phyloP scores from a whole-genome alignment of 2,113 vertebrate genomes.

The Columba livia region DNA sequence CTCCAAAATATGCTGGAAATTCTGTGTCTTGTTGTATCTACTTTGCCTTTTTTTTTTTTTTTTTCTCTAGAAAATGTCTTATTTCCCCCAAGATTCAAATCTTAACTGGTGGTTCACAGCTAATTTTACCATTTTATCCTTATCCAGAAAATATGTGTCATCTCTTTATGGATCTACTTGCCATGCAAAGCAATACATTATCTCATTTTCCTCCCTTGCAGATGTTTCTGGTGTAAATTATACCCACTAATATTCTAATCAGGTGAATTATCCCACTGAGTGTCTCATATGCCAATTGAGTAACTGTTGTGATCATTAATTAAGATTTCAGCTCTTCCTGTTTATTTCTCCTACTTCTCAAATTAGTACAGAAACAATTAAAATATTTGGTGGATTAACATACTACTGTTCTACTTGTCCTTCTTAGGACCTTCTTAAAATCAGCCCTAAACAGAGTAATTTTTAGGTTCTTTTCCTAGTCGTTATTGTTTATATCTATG shows the following conservation, averaged over 20 bases:
- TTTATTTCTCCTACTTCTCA: neutral
- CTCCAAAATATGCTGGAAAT: neutral
- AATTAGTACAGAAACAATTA: constrained; percentile 19
- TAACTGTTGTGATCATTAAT: constrained; percentile 23
- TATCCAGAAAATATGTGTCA: neutral
- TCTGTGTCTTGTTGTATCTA: neutral
- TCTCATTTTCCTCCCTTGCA: neutral
- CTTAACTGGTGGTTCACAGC: neutral
- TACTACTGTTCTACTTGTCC: neutral
- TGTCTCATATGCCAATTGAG: neutral
- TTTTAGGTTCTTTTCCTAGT: neutral
- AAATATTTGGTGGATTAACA: neutral
- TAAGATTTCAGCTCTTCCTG: constrained; percentile 43
- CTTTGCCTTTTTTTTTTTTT: neutral
- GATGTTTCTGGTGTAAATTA: neutral
- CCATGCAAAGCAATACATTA: neutral
- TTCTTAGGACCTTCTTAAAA: neutral
- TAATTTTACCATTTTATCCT: neutral
- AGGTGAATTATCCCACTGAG: constrained; percentile 28
- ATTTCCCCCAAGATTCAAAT: neutral
- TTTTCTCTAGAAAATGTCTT: neutral
- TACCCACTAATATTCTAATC: constrained; percentile 13
- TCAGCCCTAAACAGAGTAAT: neutral
- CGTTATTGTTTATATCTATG: neutral
- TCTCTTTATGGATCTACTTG: neutral